These are phyloP conservation scores for Fringilla coelebs DNA, from an alignment of 2,797 vertebrate genomes.

Conservation along the genomic window DNA sequence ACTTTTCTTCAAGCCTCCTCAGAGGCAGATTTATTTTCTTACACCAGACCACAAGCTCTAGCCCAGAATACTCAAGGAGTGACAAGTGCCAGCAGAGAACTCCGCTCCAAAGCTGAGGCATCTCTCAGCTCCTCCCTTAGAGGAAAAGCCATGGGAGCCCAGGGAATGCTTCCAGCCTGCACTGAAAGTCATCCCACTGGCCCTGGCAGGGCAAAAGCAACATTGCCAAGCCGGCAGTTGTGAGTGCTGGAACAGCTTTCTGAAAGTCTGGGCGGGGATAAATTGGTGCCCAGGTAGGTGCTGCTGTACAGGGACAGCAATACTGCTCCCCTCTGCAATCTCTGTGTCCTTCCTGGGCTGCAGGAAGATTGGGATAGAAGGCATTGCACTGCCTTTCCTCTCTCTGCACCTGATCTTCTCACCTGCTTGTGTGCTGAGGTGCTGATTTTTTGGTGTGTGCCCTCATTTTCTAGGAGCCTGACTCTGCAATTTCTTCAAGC, in stretches of 20 bases:
- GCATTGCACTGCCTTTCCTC: not conserved
- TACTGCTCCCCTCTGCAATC: not conserved
- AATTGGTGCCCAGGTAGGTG: not conserved
- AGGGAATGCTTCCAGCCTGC: not conserved
- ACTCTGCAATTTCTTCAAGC: constrained; percentile 22
- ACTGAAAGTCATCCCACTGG: not conserved
- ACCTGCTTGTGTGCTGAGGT: not conserved
- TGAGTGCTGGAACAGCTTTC: not conserved
- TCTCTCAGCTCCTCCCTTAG: not conserved
- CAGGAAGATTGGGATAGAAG: not conserved
- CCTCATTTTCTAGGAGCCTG: constrained; percentile 6
- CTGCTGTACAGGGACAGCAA: not conserved
- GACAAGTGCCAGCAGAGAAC: not conserved
- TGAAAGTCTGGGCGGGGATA: not conserved
- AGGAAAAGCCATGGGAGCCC: not conserved
- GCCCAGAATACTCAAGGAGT: not conserved
- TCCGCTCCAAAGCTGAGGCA: not conserved
- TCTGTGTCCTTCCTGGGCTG: not conserved
- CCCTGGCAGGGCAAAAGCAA: not conserved
- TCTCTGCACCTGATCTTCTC: not conserved
- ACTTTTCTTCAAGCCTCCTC: not conserved
- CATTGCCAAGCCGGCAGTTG: not conserved
- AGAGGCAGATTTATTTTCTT: constrained; percentile 10
- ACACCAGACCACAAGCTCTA: not conserved
- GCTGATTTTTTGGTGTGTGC: not conserved